Percentiles rank a stretch among this genome's conserved stretches.
Evolutionary conservation across 1,140 invertebrate genomes (phyloP).

Genomic region (Acromyrmex echinatior): DNA sequence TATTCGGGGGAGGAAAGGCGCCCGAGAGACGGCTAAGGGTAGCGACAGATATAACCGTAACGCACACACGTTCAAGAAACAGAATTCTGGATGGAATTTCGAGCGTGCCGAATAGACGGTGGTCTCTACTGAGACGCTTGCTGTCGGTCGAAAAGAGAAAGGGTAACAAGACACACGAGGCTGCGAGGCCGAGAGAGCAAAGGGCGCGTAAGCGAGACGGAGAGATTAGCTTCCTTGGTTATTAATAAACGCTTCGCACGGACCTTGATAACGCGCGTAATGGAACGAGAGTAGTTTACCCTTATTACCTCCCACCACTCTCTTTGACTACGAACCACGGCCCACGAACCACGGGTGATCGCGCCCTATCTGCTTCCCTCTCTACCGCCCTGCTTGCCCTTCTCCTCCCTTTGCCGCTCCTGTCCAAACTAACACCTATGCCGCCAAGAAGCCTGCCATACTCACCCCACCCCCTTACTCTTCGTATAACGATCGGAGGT

Average conservation of each 20-base stretch:
- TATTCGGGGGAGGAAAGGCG: constrained; percentile 73
- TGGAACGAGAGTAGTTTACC: constrained; percentile 64
- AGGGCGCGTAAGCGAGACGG: constrained; percentile 43
- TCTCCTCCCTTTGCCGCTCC: neutral
- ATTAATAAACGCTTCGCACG: constrained; percentile 74
- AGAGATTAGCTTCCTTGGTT: constrained; percentile 68
- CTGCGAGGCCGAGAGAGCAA: neutral
- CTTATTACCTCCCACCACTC: constrained; percentile 65
- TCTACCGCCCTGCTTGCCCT: neutral
- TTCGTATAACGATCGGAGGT: constrained; percentile 26
- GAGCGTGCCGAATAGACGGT: constrained; percentile 56
- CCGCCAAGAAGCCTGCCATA: constrained; percentile 30
- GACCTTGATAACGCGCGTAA: constrained; percentile 66
- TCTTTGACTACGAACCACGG: constrained; percentile 55
- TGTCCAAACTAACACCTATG: constrained; percentile 51
- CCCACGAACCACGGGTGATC: constrained; percentile 41
- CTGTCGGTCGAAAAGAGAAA: constrained; percentile 41
- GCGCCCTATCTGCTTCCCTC: neutral
- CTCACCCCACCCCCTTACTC: neutral
- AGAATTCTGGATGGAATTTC: constrained; percentile 68
- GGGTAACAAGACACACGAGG: neutral
- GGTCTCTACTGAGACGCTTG: constrained; percentile 49
- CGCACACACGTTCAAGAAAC: constrained; percentile 78
- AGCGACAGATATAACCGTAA: constrained; percentile 82
- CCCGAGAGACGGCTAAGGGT: constrained; percentile 76